Percentiles rank a stretch among this genome's conserved stretches.
These are phyloP conservation scores for Stegastes partitus DNA, from an alignment of 2,113 vertebrate species.

Conservation along the genomic window DNA sequence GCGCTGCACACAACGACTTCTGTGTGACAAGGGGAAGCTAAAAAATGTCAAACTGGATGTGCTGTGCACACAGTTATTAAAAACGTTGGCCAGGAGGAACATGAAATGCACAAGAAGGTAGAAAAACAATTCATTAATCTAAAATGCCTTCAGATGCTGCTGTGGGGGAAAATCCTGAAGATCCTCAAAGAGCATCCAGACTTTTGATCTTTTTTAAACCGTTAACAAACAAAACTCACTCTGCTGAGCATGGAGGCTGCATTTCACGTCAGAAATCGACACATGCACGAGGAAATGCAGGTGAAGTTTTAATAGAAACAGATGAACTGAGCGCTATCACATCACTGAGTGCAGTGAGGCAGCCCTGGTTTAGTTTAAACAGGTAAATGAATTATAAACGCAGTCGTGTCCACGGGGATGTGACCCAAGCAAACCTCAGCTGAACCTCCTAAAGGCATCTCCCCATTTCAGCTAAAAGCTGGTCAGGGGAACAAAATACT, in stretches of 20 bases:
- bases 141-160: too few relatives aligned
- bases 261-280: background rate
- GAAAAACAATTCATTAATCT: background rate
- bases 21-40: background rate
- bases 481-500: slow-evolving; percentile 38
- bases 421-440: slow-evolving; percentile 11
- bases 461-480: slow-evolving; percentile 34
- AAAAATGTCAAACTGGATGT: background rate
- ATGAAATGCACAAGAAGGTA: background rate
- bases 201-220: background rate
- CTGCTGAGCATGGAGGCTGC: background rate
- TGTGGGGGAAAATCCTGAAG: background rate
- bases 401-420: background rate
- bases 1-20: background rate
- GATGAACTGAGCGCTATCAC: slow-evolving; percentile 5
- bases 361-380: slow-evolving; percentile 27
- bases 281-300: background rate
- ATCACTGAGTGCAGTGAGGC: slow-evolving; percentile 13
- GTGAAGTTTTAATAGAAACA: slow-evolving; percentile 9
- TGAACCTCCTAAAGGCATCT: background rate
- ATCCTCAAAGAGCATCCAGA: background rate
- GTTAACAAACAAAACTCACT: background rate
- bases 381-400: slow-evolving; percentile 14
- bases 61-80: background rate
- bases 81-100: background rate